A percentile compares a stretch with the other conserved stretches of the same genome.
These are phyloP conservation scores for Archegozetes longisetosus DNA, from an alignment of 1,140 invertebrate genomes.

Conservation along the genomic window DNA sequence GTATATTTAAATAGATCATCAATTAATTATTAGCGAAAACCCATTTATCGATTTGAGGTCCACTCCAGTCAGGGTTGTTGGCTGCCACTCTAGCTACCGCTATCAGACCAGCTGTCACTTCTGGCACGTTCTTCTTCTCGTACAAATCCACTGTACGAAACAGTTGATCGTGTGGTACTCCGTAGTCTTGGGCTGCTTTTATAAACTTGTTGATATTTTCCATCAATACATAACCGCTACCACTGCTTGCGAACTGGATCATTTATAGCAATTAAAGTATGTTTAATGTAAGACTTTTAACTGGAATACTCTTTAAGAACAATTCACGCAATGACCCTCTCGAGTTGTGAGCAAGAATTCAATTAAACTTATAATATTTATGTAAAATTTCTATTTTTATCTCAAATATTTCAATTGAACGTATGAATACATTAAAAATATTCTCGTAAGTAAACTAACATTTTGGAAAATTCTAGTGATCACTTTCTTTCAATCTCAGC, in stretches of 20 bases:
- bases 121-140: conserved; percentile 76
- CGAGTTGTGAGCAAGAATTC: too few relatives aligned
- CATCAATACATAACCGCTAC: conserved; percentile 83
- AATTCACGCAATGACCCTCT: too few relatives aligned
- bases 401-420: too few relatives aligned
- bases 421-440: too few relatives aligned
- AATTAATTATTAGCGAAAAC: conserved; percentile 13
- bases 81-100: conserved; percentile 68
- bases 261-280: background rate
- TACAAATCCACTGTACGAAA: conserved; percentile 85
- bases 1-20: too few relatives aligned
- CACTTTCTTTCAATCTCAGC: too few relatives aligned
- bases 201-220: conserved; percentile 87
- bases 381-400: too few relatives aligned
- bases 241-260: conserved; percentile 25
- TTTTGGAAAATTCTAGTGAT: too few relatives aligned
- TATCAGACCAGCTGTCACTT: conserved; percentile 67
- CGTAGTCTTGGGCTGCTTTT: conserved; percentile 62
- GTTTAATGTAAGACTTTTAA: background rate
- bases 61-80: conserved; percentile 21
- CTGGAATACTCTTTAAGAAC: too few relatives aligned
- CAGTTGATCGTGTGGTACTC: conserved; percentile 65
- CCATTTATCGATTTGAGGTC: conserved; percentile 11
- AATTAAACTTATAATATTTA: too few relatives aligned
- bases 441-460: too few relatives aligned